Conservation (phyloP, 2,113 vertebrate genomes). For the Trinectes maculatus region DNA sequence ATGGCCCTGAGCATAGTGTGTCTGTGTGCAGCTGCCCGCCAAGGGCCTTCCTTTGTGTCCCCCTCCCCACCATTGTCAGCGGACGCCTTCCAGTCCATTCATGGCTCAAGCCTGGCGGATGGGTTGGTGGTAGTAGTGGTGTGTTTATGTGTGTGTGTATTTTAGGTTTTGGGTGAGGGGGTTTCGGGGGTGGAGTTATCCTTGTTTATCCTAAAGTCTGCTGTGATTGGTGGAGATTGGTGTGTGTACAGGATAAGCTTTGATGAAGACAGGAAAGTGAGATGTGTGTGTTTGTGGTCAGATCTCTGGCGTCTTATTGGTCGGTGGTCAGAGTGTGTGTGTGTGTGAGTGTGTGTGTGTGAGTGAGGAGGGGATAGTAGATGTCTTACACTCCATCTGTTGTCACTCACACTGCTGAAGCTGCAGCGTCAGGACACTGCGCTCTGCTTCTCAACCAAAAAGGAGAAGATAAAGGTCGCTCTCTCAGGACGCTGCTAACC, state of each 20-base stretch:
- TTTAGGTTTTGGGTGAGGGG: background rate
- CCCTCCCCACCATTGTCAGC: constrained; percentile 73
- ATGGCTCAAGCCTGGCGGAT: constrained; percentile 86
- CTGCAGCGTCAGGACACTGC: constrained; percentile 45
- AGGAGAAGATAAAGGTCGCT: constrained; percentile 14
- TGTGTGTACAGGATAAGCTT: constrained; percentile 23
- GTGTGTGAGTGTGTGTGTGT: background rate
- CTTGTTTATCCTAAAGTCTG: constrained; percentile 41
- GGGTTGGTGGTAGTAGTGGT: constrained; percentile 62
- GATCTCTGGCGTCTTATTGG: constrained; percentile 49
- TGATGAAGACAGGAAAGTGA: constrained; percentile 41
- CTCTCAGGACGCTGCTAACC: constrained; percentile 17
- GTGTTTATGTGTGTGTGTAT: background rate
- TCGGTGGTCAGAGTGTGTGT: constrained; percentile 4
- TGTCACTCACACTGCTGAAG: constrained; percentile 52
- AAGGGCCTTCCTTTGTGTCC: constrained; percentile 86
- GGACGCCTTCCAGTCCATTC: constrained; percentile 83
- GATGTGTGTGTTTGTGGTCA: constrained; percentile 25
- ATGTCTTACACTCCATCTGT: constrained; percentile 60
- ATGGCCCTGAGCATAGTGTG: constrained; percentile 86
- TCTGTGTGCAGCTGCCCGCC: constrained; percentile 95
- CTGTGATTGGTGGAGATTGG: constrained; percentile 47
- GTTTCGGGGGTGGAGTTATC: constrained; percentile 46
- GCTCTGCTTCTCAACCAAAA: constrained; percentile 36
- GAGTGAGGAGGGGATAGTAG: constrained; percentile 42